Conservation (phyloP, 2,888 invertebrate species). For the Chrysolina haemoptera region DNA sequence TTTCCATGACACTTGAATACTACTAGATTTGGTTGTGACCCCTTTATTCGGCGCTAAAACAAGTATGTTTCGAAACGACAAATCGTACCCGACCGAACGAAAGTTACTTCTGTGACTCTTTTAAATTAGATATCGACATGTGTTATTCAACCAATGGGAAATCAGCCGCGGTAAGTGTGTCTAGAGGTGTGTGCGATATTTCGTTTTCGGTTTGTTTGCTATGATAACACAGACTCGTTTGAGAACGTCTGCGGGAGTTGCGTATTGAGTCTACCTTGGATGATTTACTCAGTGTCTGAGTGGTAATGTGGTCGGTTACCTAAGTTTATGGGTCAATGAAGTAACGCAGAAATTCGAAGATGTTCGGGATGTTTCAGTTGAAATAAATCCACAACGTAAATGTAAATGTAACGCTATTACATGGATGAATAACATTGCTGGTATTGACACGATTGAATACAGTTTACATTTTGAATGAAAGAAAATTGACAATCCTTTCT, state of each 20-base stretch:
- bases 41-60: not conserved
- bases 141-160: constrained; percentile 5
- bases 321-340: not conserved
- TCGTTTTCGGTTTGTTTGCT: constrained; percentile 11
- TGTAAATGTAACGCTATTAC: too few species aligned
- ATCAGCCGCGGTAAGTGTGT: not conserved
- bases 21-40: not conserved
- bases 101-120: not conserved
- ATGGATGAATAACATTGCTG: too few species aligned
- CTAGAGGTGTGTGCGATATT: constrained; percentile 6
- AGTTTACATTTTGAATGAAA: too few species aligned
- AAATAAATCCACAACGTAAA: too few species aligned
- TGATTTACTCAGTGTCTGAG: not conserved
- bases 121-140: not conserved
- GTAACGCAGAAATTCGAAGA: not conserved
- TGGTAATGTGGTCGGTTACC: not conserved
- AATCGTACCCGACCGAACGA: not conserved
- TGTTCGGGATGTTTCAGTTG: too few species aligned
- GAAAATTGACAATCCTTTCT: too few species aligned
- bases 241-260: not conserved
- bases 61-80: not conserved
- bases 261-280: not conserved
- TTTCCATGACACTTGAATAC: not conserved
- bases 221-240: constrained; percentile 9
- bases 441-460: too few species aligned